Base-by-base conservation (phyloP, 2,888 invertebrate genomes). In the Eudemis profundana region DNA sequence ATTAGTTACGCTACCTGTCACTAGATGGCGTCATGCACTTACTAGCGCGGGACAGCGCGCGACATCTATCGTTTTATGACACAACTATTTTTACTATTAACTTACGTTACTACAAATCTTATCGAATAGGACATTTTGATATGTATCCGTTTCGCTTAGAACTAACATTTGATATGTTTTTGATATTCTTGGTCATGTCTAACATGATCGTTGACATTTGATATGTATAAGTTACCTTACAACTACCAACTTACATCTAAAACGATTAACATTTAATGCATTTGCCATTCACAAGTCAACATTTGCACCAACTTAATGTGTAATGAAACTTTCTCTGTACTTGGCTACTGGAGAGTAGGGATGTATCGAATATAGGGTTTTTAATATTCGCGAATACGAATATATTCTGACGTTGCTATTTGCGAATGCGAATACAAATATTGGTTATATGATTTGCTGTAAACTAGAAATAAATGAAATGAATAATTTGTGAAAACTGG, bases 161-260 rank as follows among this genome's bases (percentile, higher is more conserved):
- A n/a, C 19, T 65, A 65, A 51, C 46, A 57, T 40, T 65, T 53
- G 65, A 65, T 91, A 91, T 92, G 92, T 91, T 85, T 86, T 84
- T 71, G 89, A 91, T 90, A 92, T 93, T 91, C 90, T 82, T 89
- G 90, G 86, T 75, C 91, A 90, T 83, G 88, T 78, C 71, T 66
- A 38, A 78, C 87, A 89, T 86, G 88, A 84, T 57, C 74, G 78
- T 75, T 73, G 69, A 78, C 75, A 73, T 64, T 73, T 78, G 89
- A 90, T 90, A 92, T 91, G 90, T 86, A 76, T 82, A 73, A 14
- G 71, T 84, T 82, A 54, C 73, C 75, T 76, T 82, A 75, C 5
- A 40, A 61, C 68, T 33, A 23, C 49, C 68, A 70, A 53, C 1
- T 29, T 29, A 56, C 27, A 2, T 33, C 33, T 33, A 33, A 2